Conservation (phyloP, 2,113 vertebrate species). For the Nannospalax galili region DNA sequence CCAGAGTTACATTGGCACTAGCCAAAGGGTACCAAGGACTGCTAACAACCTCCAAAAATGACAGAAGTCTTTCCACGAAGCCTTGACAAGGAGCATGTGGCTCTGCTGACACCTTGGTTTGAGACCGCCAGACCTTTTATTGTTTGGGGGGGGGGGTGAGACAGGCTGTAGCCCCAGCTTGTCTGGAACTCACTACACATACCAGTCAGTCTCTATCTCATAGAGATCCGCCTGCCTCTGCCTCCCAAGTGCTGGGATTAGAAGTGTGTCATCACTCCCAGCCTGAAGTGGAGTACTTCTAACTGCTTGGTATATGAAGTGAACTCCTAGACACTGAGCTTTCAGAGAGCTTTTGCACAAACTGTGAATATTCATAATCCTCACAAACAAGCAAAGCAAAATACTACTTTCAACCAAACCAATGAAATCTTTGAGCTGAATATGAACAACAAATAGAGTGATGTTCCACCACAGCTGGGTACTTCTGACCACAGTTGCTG, state of each 20-base stretch:
- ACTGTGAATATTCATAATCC: not conserved
- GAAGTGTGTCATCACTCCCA: too few relatives aligned
- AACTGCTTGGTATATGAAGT: slow-evolving; percentile 1
- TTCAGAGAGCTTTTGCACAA: slow-evolving; percentile 30
- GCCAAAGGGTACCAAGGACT: not conserved
- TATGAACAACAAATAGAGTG: not conserved
- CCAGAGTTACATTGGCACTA: not conserved
- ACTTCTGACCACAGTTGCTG: slow-evolving; percentile 24
- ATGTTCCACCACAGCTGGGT: not conserved
- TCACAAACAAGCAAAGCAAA: slow-evolving; percentile 35
- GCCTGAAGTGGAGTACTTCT: not conserved
- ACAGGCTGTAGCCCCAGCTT: not conserved
- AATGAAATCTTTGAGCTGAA: slow-evolving; percentile 31
- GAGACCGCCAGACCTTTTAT: not conserved
- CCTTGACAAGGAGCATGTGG: not conserved
- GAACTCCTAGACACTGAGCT: slow-evolving; percentile 16
- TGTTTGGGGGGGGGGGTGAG: too few relatives aligned
- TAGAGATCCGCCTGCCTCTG: too few relatives aligned
- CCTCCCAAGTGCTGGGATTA: too few relatives aligned
- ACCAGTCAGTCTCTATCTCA: too few relatives aligned
- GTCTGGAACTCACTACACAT: too few relatives aligned
- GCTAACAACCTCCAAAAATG: not conserved
- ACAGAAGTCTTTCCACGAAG: not conserved
- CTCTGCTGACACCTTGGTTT: not conserved
- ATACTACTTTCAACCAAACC: slow-evolving; percentile 41